A percentile compares a stretch with the other conserved stretches of the same genome.
Conservation (phyloP, 2,113 vertebrate genomes). For the Promerops cafer region DNA sequence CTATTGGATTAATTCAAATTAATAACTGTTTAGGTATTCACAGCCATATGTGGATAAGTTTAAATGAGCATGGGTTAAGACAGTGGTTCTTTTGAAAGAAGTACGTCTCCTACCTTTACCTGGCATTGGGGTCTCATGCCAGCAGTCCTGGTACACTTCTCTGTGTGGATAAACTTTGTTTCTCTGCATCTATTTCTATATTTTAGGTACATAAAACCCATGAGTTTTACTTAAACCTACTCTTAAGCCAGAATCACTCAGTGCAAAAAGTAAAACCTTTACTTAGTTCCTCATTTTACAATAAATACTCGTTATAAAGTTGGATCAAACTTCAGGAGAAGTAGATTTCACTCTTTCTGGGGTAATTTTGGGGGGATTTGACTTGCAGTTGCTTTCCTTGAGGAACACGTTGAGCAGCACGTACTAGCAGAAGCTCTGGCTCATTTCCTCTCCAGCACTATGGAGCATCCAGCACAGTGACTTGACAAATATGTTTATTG, state of each 20-base stretch:
- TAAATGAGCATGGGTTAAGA: neutral
- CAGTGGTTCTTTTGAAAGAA: neutral
- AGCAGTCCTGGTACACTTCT: neutral
- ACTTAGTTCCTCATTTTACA: neutral
- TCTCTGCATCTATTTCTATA: neutral
- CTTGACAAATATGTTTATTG: slow-evolving; percentile 64
- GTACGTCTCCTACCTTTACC: neutral
- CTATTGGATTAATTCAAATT: no score
- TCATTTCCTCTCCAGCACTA: slow-evolving; percentile 18
- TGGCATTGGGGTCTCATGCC: neutral
- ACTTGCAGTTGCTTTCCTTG: neutral
- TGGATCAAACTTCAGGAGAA: slow-evolving; percentile 17
- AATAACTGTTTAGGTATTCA: neutral
- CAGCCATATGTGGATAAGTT: neutral
- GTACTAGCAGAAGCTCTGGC: neutral
- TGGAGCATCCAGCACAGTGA: slow-evolving; percentile 45
- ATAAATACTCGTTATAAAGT: neutral
- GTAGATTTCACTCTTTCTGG: neutral
- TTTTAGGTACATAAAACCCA: neutral
- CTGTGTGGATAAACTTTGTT: neutral
- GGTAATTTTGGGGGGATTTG: neutral
- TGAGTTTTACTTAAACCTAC: neutral
- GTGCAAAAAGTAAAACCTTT: neutral
- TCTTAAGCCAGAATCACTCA: neutral
- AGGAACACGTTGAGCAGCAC: neutral